Conservation (phyloP, 30 jellyfish, hydroid and myxozoan genomes). For the Chrysaora quinquecirrha region DNA sequence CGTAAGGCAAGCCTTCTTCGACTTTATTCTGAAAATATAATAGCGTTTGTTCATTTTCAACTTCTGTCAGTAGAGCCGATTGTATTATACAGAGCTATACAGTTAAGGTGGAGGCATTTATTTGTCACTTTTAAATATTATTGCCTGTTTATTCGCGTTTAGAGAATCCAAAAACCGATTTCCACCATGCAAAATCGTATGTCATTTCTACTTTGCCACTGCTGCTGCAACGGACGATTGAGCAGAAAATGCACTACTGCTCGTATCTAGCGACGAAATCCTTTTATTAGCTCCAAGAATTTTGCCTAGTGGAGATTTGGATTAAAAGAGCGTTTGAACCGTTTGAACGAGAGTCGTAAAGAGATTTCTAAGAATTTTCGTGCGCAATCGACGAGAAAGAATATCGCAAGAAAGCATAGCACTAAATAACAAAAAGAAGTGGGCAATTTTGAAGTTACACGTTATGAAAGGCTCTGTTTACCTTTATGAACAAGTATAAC, state of each 20-base stretch:
- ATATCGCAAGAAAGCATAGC: not conserved
- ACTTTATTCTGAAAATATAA: slow-evolving; percentile 41
- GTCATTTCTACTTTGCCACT: not conserved
- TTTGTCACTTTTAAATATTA: not conserved
- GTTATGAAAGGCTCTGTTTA: slow-evolving; percentile 5
- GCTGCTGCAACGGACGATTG: no score
- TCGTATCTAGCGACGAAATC: no score
- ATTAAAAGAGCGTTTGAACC: no score
- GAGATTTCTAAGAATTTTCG: not conserved
- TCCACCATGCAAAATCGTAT: not conserved
- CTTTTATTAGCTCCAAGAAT: no score
- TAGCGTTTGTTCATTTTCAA: not conserved
- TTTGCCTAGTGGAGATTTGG: no score
- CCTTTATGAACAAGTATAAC: slow-evolving; percentile 72
- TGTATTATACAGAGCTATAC: not conserved
- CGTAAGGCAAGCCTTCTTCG: slow-evolving; percentile 58
- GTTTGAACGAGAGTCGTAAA: not conserved
- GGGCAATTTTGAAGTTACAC: not conserved
- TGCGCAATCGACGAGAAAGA: not conserved
- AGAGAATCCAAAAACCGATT: not conserved
- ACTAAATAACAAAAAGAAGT: not conserved
- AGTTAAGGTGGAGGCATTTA: not conserved
- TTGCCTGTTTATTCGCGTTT: not conserved
- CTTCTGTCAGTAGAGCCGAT: not conserved
- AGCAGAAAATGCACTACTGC: no score